Percentiles rank a stretch among this genome's conserved stretches.
Conservation (phyloP, 2,113 vertebrate genomes). For the Peromyscus maniculatus region DNA sequence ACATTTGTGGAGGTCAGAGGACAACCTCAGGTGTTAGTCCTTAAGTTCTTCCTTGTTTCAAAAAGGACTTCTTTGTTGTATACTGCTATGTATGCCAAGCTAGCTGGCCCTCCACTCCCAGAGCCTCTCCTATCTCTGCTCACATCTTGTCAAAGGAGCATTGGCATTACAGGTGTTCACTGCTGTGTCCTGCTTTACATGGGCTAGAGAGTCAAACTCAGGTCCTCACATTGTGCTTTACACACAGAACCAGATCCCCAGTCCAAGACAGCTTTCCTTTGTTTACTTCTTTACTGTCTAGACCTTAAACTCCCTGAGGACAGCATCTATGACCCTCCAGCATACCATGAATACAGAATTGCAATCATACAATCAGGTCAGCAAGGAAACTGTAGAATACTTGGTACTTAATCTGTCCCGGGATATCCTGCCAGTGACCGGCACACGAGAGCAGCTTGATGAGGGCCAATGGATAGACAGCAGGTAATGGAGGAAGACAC, state of each 20-base stretch:
- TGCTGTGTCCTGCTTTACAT: background rate
- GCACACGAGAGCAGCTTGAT: background rate
- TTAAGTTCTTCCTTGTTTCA: background rate
- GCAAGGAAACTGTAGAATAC: background rate
- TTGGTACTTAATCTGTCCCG: constrained; percentile 5
- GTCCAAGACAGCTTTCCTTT: background rate
- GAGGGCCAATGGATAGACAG: background rate
- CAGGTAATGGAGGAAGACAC: background rate
- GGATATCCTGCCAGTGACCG: background rate
- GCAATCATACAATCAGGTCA: background rate
- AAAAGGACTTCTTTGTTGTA: background rate
- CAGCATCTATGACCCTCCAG: background rate
- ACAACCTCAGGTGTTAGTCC: background rate
- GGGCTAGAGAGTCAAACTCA: background rate
- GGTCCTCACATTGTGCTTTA: background rate
- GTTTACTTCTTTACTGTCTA: constrained; percentile 39
- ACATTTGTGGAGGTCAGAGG: background rate
- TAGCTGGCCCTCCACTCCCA: background rate
- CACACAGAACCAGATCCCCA: background rate
- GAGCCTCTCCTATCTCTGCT: background rate
- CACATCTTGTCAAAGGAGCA: background rate
- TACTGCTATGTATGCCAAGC: background rate
- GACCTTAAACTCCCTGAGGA: background rate
- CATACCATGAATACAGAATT: background rate
- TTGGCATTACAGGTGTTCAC: background rate